Conservation (phyloP, 2,888 invertebrate species). For the Andrena chrysosceles region DNA sequence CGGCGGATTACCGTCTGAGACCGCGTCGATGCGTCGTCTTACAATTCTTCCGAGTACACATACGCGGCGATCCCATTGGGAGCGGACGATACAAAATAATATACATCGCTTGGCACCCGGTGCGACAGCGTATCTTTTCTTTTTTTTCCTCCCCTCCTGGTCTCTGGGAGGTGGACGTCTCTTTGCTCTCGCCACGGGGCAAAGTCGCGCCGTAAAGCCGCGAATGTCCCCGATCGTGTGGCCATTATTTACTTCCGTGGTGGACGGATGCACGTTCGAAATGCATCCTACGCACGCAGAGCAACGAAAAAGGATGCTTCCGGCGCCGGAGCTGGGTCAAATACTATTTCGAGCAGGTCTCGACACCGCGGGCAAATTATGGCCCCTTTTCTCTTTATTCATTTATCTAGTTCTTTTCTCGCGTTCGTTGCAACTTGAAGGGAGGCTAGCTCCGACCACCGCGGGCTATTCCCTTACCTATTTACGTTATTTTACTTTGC, state of each 20-base stretch:
- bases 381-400: background rate
- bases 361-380: slow-evolving; percentile 15
- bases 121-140: slow-evolving; percentile 32
- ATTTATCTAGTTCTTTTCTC: background rate
- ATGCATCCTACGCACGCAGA: slow-evolving; percentile 3
- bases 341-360: slow-evolving; percentile 63
- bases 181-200: slow-evolving; percentile 21
- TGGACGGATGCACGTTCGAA: slow-evolving; percentile 27
- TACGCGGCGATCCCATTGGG: slow-evolving; percentile 26
- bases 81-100: slow-evolving; percentile 5
- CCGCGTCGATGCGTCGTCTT: slow-evolving; percentile 74
- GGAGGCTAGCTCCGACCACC: background rate
- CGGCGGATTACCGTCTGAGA: slow-evolving; percentile 49
- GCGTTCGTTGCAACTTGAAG: background rate
- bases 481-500: background rate
- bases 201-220: slow-evolving; percentile 27
- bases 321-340: slow-evolving; percentile 68
- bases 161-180: slow-evolving; percentile 16
- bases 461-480: background rate
- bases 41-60: slow-evolving; percentile 56
- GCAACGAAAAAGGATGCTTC: slow-evolving; percentile 28
- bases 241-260: slow-evolving; percentile 27
- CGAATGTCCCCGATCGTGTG: slow-evolving; percentile 26
- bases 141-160: background rate
- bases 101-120: slow-evolving; percentile 24